A percentile compares a stretch with the other conserved stretches of the same genome.
Conservation (phyloP, 2,888 invertebrate genomes). For the Mesoligia furuncula region DNA sequence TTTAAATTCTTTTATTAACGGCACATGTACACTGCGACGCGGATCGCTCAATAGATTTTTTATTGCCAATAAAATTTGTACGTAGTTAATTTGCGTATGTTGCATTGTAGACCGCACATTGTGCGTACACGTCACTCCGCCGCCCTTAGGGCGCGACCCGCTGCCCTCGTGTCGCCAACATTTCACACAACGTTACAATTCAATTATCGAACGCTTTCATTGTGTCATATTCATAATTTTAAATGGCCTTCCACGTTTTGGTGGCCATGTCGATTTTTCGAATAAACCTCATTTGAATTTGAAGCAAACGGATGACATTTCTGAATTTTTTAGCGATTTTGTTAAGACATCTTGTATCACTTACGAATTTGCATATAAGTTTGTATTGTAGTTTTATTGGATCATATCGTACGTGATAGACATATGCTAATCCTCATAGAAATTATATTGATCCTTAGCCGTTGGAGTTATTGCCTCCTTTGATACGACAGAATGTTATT, state of each 20-base stretch:
- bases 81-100: slow-evolving; percentile 89
- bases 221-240: slow-evolving; percentile 82
- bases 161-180: slow-evolving; percentile 82
- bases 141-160: slow-evolving; percentile 86
- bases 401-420: slow-evolving; percentile 87
- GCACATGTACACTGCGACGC: slow-evolving; percentile 84
- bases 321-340: slow-evolving; percentile 61
- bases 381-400: slow-evolving; percentile 81
- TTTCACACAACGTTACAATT: slow-evolving; percentile 83
- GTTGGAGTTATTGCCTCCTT: slow-evolving; percentile 76
- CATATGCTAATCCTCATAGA: slow-evolving; percentile 86
- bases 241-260: slow-evolving; percentile 80
- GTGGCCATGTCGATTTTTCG: slow-evolving; percentile 82
- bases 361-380: slow-evolving; percentile 86
- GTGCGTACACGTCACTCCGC: slow-evolving; percentile 74
- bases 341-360: slow-evolving; percentile 77
- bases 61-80: slow-evolving; percentile 88
- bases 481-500: slow-evolving; percentile 84
- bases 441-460: slow-evolving; percentile 75
- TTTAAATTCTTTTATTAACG: slow-evolving; percentile 84
- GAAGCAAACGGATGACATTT: slow-evolving; percentile 76
- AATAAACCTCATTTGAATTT: slow-evolving; percentile 83
- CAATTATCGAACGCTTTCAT: slow-evolving; percentile 81
- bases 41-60: slow-evolving; percentile 87
- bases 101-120: slow-evolving; percentile 86